Evolutionary conservation across 2,888 invertebrate species (phyloP).

Genomic region (Cyclophora albipunctata): DNA sequence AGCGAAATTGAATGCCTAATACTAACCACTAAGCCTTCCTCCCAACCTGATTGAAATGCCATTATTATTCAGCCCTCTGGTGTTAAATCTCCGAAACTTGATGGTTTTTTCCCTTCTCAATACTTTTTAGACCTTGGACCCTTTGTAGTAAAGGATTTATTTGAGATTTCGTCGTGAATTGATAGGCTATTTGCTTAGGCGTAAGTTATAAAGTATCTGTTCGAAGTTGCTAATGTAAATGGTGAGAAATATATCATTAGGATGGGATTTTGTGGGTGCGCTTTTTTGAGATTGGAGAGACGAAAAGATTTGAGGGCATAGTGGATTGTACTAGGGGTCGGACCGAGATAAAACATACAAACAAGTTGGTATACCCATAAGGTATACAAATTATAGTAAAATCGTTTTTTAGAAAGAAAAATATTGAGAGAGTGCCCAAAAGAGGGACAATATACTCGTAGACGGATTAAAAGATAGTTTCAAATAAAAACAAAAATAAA

Average conservation of each 20-base stretch:
- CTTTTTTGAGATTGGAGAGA: too few relatives aligned
- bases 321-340: too few relatives aligned
- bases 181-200: conserved; percentile 29
- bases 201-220: not conserved
- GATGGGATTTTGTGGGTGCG: too few relatives aligned
- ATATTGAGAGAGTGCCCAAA: too few relatives aligned
- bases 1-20: conserved; percentile 7
- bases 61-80: conserved; percentile 62
- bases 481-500: too few relatives aligned
- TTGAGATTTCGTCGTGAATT: conserved; percentile 41
- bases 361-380: too few relatives aligned
- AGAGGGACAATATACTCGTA: too few relatives aligned
- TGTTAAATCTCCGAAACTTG: conserved; percentile 59
- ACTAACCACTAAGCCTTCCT: not conserved
- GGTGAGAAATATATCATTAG: not conserved
- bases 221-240: not conserved
- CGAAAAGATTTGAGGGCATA: too few relatives aligned
- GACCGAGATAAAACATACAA: too few relatives aligned
- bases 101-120: conserved; percentile 52
- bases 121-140: conserved; percentile 36
- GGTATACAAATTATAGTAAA: too few relatives aligned
- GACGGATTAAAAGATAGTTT: too few relatives aligned
- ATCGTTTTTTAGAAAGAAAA: too few relatives aligned
- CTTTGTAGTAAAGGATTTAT: conserved; percentile 49
- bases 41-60: conserved; percentile 66